Percentiles rank a stretch among this genome's conserved stretches.
phyloP scores from a whole-genome alignment of 2,888 invertebrate genomes.

The Chalcosyrphus nemorum region DNA sequence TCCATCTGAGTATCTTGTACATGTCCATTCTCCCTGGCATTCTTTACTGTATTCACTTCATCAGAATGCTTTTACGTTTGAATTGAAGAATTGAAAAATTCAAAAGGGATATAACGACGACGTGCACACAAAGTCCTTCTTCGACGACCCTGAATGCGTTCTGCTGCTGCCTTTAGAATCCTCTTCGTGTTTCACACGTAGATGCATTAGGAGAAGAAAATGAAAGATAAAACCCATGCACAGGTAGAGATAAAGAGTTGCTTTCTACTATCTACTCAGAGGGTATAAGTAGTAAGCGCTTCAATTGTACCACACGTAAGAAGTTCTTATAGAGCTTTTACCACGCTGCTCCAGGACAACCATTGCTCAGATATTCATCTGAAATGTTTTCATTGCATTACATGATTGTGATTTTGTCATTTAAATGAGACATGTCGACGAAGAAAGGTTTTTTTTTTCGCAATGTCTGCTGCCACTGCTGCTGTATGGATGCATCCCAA shows the following conservation, averaged over 20 bases:
- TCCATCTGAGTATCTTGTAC: not conserved
- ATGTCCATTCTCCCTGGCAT: not conserved
- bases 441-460: not conserved
- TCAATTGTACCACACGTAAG: not conserved
- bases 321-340: not conserved
- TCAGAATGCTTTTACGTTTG: constrained; percentile 46
- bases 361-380: constrained; percentile 61
- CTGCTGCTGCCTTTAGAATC: not conserved
- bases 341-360: constrained; percentile 8
- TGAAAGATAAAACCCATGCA: constrained; percentile 48
- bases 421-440: constrained; percentile 68
- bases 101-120: constrained; percentile 21
- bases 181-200: constrained; percentile 15
- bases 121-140: constrained; percentile 13
- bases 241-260: not conserved
- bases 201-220: constrained; percentile 49
- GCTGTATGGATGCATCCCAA: not conserved
- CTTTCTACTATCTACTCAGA: constrained; percentile 30
- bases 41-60: constrained; percentile 21
- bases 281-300: constrained; percentile 24
- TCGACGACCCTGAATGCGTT: constrained; percentile 25
- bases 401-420: constrained; percentile 70
- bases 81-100: constrained; percentile 60
- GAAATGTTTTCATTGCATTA: constrained; percentile 69
- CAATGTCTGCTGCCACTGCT: constrained; percentile 5